These are phyloP conservation scores for Amphipyra berbera DNA, from an alignment of 2,888 invertebrate species.

Conservation along the genomic window DNA sequence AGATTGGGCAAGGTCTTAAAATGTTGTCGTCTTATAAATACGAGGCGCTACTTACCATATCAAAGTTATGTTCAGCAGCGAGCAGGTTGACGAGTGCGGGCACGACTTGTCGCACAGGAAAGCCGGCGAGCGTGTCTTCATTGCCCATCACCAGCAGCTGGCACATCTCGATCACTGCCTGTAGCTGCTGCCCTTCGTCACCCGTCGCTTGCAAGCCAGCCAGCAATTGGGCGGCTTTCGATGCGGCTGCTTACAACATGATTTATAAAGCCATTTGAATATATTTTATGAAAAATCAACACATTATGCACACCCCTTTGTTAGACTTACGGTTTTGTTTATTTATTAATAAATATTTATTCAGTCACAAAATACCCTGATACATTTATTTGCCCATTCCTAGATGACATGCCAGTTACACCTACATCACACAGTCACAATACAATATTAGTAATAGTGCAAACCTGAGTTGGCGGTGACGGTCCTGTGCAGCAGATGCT, in stretches of 20 bases:
- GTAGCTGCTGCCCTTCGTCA: slow-evolving; percentile 98
- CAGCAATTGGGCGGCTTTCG: slow-evolving; percentile 97
- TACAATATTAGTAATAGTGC: not conserved
- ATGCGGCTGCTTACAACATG: slow-evolving; percentile 90
- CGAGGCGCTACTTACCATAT: slow-evolving; percentile 94
- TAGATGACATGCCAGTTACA: too few species aligned
- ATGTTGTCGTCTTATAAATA: too few species aligned
- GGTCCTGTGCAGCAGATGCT: slow-evolving; percentile 97
- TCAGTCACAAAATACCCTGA: too few species aligned
- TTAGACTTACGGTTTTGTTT: not conserved
- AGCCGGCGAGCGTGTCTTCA: slow-evolving; percentile 99
- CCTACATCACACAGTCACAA: too few species aligned
- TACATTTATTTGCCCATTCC: too few species aligned
- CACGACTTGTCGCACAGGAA: slow-evolving; percentile 99
- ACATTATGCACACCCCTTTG: not conserved
- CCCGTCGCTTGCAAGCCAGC: slow-evolving; percentile 97
- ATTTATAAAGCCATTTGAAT: not conserved
- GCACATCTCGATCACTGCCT: slow-evolving; percentile 99
- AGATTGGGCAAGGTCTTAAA: too few species aligned
- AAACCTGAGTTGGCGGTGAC: slow-evolving; percentile 93
- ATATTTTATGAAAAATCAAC: not conserved
- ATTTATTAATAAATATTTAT: not conserved
- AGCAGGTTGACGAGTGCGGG: slow-evolving; percentile 97
- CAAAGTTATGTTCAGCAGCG: slow-evolving; percentile 99
- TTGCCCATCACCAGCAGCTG: slow-evolving; percentile 99